Evolutionary conservation across 2,888 invertebrate genomes (phyloP), one percentile per base, ranked within the genome.

Genomic region (Girardia tigrina): DNA sequence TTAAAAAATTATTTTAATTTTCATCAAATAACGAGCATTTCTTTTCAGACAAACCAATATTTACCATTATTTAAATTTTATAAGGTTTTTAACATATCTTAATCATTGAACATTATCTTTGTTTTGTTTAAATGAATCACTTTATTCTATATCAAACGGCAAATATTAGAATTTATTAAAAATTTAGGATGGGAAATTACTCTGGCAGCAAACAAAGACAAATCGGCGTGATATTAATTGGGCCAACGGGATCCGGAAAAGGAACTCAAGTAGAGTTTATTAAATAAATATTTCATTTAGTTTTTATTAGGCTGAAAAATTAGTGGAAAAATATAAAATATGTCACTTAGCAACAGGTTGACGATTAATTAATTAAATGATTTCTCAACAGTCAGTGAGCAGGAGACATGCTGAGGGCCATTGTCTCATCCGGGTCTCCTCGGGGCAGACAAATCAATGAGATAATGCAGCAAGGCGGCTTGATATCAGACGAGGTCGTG

Each of bases 401-500:
- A 56, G 56, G 56, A 20, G 56, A 56, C 23, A 56, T 56, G 56
- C 56, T 56, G 6, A 56, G 56, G 23, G 56, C 56, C n/a, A 95
- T 95, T 84, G 90, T 94, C 27, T 86, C 90, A 1, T 91, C 93
- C 0, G 95, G 94, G 0, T 92, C 94, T 0, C 87, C 88, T 73
- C 86, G 97, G 0, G 95, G 95, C 0, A 86, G 88, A 76, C 88
- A 89, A 78, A 85, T 97, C 36, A 93, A 95, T 83, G 88, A 89
- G 80, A 88, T 90, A 14, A 92, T 98, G 90, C 92, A 95, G 83
- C 89, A 90, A 79, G 95, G 95, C 75, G 79, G 82, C 77, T 86
- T 95, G 78, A 94, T 95, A 0, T 90, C 90, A 74, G 97, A 97
- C 85, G 91, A 93, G 73, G 88, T 94, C 81, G 97, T 98, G 29